A percentile compares a stretch with the other conserved stretches of the same genome.
Evolutionary conservation across 2,797 vertebrate species (phyloP).

Genomic region (Myoxocephalus aenaeus): DNA sequence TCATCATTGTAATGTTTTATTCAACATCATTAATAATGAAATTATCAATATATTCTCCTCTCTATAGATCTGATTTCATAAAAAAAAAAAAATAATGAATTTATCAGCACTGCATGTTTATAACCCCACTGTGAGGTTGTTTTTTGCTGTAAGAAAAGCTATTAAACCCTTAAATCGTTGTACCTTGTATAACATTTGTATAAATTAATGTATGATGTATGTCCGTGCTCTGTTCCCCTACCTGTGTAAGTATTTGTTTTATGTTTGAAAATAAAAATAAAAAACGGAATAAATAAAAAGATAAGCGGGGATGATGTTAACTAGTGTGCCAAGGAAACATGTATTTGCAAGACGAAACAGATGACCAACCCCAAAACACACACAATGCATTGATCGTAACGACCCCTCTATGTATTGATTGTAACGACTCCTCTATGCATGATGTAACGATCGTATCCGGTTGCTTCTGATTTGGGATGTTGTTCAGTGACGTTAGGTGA

Average conservation of each 20-base stretch:
- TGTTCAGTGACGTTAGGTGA: not conserved
- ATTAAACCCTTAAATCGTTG: not conserved
- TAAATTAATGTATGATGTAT: not conserved
- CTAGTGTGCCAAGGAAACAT: not conserved
- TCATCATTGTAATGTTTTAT: not conserved
- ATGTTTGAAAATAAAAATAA: not conserved
- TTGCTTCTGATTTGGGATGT: not conserved
- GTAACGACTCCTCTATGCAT: not conserved
- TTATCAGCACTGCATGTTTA: not conserved
- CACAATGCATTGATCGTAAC: not conserved
- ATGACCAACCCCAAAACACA: not conserved
- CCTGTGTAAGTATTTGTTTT: not conserved
- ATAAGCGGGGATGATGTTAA: not conserved
- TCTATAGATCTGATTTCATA: too few species aligned
- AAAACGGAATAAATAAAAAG: not conserved
- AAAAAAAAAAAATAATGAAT: too few species aligned
- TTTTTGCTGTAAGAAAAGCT: not conserved
- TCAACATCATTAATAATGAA: not conserved
- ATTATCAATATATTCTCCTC: too few species aligned
- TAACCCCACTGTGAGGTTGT: not conserved
- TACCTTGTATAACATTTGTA: not conserved
- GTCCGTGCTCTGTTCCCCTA: not conserved
- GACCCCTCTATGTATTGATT: too few species aligned
- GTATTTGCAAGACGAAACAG: not conserved
- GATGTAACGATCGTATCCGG: not conserved